These are phyloP conservation scores for Lynx canadensis DNA, from an alignment of 2,113 vertebrate species.

Conservation along the genomic window DNA sequence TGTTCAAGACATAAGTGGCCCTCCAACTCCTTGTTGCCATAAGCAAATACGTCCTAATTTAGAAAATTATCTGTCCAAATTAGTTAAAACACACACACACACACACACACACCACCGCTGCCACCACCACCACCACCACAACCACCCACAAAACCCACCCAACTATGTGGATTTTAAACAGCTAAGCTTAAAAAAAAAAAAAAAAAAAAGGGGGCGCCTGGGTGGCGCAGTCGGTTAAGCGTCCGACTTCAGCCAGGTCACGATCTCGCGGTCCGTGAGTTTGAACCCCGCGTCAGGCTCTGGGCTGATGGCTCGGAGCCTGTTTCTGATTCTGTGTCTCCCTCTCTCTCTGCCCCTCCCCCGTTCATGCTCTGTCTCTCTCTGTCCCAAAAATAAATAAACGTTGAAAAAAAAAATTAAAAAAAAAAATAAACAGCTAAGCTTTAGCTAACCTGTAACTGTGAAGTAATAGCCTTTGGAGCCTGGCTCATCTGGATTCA, in stretches of 20 bases:
- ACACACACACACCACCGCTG: too few relatives aligned
- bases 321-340: too few relatives aligned
- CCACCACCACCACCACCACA: background rate
- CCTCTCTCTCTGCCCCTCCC: too few relatives aligned
- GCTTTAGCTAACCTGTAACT: background rate
- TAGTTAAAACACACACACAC: background rate
- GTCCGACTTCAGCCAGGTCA: too few relatives aligned
- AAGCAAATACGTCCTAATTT: background rate
- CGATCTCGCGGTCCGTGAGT: too few relatives aligned
- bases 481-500: background rate
- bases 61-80: background rate
- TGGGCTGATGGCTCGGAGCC: too few relatives aligned
- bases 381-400: too few relatives aligned
- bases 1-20: background rate
- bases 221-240: too few relatives aligned
- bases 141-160: background rate
- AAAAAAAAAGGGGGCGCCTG: too few relatives aligned
- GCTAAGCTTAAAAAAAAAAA: background rate
- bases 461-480: background rate
- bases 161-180: background rate
- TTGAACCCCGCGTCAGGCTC: too few relatives aligned
- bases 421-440: background rate
- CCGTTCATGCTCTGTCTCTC: too few relatives aligned
- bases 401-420: too few relatives aligned
- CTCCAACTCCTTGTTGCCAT: background rate